A percentile compares a stretch with the other conserved stretches of the same genome.
Evolutionary conservation across 2,888 invertebrate species (phyloP).

Genomic region (Ichneumoninae sp.): DNA sequence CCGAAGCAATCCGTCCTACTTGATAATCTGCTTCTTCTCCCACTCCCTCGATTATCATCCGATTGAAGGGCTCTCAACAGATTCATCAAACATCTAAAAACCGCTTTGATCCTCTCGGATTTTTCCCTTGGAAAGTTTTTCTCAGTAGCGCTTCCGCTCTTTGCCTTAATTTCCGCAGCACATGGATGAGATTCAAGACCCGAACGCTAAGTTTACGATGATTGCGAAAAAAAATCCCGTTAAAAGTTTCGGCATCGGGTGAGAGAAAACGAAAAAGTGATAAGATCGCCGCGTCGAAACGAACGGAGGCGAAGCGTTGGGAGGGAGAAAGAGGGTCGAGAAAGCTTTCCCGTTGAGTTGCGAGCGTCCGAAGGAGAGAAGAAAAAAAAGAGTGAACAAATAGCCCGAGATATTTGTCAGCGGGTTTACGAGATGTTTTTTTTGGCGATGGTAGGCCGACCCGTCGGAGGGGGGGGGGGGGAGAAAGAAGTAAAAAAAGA

Average conservation of each 20-base stretch:
- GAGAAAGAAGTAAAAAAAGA: background rate
- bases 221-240: background rate
- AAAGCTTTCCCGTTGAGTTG: background rate
- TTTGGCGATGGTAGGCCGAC: background rate
- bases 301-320: background rate
- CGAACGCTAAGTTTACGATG: background rate
- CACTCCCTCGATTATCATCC: too few relatives aligned
- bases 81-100: too few relatives aligned
- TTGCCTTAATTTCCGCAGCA: background rate
- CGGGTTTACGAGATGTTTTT: constrained; percentile 16
- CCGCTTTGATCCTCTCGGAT: too few relatives aligned
- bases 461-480: background rate
- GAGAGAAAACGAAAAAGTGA: background rate
- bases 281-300: background rate
- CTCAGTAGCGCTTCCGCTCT: background rate
- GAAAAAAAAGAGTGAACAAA: background rate
- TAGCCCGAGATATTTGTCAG: background rate
- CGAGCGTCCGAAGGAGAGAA: background rate
- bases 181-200: background rate
- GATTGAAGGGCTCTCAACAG: too few relatives aligned
- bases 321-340: background rate
- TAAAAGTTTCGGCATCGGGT: background rate
- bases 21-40: too few relatives aligned
- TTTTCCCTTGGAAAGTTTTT: background rate
- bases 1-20: too few relatives aligned